A percentile compares a stretch with the other conserved stretches of the same genome.
phyloP scores from a whole-genome alignment of 2,888 invertebrate species.

The Ypsolopha sequella region DNA sequence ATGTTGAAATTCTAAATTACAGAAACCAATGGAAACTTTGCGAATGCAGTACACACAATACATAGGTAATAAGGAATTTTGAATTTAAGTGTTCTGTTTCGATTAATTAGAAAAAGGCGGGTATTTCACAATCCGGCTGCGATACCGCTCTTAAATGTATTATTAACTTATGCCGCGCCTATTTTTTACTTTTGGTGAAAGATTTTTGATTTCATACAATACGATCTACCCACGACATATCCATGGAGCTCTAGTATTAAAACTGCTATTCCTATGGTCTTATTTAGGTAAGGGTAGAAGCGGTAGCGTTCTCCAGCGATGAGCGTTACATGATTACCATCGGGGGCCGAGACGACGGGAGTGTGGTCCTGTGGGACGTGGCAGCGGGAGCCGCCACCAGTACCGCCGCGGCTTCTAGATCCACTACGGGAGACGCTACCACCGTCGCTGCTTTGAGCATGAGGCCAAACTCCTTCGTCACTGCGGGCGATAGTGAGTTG shows the following conservation, averaged over 20 bases:
- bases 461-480: constrained; percentile 76
- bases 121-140: too few relatives aligned
- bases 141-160: too few relatives aligned
- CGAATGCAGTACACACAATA: too few relatives aligned
- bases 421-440: constrained; percentile 79
- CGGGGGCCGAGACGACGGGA: constrained; percentile 92
- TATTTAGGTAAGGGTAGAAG: constrained; percentile 80
- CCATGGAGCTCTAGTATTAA: neutral
- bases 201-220: too few relatives aligned
- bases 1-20: too few relatives aligned
- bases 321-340: constrained; percentile 86
- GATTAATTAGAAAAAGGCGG: too few relatives aligned
- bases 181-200: too few relatives aligned
- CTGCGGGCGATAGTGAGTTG: constrained; percentile 76
- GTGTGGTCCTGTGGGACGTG: constrained; percentile 88
- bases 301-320: constrained; percentile 84
- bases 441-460: constrained; percentile 66
- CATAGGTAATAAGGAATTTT: too few relatives aligned
- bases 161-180: too few relatives aligned
- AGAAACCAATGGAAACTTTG: too few relatives aligned
- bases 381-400: constrained; percentile 73
- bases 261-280: neutral
- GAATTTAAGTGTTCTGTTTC: too few relatives aligned
- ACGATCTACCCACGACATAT: too few relatives aligned
- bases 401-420: constrained; percentile 69